Percentiles rank a stretch among this genome's conserved stretches.
Conservation (phyloP, 2,888 invertebrate genomes). For the Orthosia gracilis region DNA sequence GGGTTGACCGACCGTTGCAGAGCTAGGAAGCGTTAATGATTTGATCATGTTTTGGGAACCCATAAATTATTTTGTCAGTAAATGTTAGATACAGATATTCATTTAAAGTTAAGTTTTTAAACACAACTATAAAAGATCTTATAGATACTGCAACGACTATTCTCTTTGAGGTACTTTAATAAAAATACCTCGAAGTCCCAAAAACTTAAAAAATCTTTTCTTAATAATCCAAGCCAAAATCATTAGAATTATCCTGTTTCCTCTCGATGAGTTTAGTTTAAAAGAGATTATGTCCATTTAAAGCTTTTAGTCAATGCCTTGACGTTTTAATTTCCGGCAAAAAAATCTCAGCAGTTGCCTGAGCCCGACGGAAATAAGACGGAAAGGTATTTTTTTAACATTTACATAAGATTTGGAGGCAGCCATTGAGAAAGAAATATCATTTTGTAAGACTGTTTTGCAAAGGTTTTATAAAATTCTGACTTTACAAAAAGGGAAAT, state of each 20-base stretch:
- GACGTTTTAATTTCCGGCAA: slow-evolving; percentile 82
- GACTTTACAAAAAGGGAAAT: slow-evolving; percentile 5
- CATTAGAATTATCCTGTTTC: slow-evolving; percentile 34
- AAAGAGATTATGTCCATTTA: slow-evolving; percentile 70
- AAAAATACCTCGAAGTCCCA: no score
- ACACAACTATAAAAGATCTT: no score
- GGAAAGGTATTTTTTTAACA: slow-evolving; percentile 63
- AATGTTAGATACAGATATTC: no score
- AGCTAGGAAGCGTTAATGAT: no score
- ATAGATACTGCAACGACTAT: no score
- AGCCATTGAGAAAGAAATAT: slow-evolving; percentile 44
- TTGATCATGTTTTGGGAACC: no score
- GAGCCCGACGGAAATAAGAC: slow-evolving; percentile 66
- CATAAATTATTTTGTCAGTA: no score
- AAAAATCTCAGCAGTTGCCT: slow-evolving; percentile 62
- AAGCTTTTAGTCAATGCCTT: slow-evolving; percentile 72
- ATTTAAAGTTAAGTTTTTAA: no score
- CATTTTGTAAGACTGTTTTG: slow-evolving; percentile 17
- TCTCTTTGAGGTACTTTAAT: no score
- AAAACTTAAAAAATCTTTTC: neutral
- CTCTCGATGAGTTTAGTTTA: slow-evolving; percentile 45
- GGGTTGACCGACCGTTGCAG: no score
- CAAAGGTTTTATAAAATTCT: slow-evolving; percentile 20
- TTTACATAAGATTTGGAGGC: slow-evolving; percentile 60
- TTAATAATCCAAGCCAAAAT: slow-evolving; percentile 20